Percentiles rank a stretch among this genome's conserved stretches.
Evolutionary conservation across 2,797 vertebrate species (phyloP).

Genomic region (Notolepis coatsorum): DNA sequence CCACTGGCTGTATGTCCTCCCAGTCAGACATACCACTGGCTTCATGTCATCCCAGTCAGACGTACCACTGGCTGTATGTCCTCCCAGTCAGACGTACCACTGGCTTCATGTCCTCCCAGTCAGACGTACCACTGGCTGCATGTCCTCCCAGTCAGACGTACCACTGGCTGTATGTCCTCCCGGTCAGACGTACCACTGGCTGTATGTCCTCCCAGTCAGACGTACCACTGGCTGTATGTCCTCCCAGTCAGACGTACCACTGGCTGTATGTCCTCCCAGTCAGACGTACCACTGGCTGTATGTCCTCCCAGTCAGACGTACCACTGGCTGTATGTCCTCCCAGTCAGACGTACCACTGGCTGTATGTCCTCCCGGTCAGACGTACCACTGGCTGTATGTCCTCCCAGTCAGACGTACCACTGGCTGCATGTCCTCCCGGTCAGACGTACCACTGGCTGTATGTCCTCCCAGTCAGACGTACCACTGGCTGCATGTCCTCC

Average conservation of each 20-base stretch:
- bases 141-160: no score
- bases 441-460: not conserved
- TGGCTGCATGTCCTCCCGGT: not conserved
- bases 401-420: no score
- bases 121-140: not conserved
- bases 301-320: not conserved
- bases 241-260: not conserved
- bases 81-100: no score
- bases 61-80: not conserved
- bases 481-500: not conserved
- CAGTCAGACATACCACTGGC: no score
- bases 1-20: constrained; percentile 2
- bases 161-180: not conserved
- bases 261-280: no score
- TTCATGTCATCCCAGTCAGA: not conserved
- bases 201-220: no score
- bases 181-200: not conserved
- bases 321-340: constrained; percentile 2
- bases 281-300: no score
- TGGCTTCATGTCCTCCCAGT: not conserved
- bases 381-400: not conserved
- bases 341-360: no score
- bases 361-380: not conserved
- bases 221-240: not conserved
- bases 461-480: no score